Base-by-base conservation (phyloP, 2,888 invertebrate species). In the Esperia sulphurella region DNA sequence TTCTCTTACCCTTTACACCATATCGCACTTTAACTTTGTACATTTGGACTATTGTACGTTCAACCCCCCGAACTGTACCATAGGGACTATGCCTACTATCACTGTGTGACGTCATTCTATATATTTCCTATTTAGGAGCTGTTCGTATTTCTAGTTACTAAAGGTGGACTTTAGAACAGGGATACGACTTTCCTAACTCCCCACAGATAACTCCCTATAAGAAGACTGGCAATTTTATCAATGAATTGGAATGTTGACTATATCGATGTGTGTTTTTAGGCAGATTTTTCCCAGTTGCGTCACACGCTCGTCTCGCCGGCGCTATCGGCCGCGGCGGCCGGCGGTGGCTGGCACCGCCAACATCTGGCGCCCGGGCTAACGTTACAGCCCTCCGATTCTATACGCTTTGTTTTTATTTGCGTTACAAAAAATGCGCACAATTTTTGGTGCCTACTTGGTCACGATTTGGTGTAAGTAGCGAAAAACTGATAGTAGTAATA, bases 291-390 rank as follows among this genome's bases (percentile, higher is more conserved):
- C n/a, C 46, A 43, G 42, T 58, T 57, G 53, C 59, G 61, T 62
- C 58, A 59, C 52, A 44, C 45, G 45, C 53, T 45, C 47, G 46
- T 44, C 45, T 28, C 31, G 29, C 45, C 30, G 46, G 45, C 43
- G 65, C 59, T 71, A 71, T 58, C 35, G 52, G 28, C 35, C 49
- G 54, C 63, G 60, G 68, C 63, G 63, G 46, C 6, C 21, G 45
- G 46, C 57, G 59, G 54, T 61, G 65, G 65, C 53, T 53, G 53
- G 53, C 45, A 39, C 41, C 29, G 46, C 53, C 53, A 47, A 33
- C 53, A 41, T 53, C 51, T 53, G 53, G 49, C 37, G 35, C 41
- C 6, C 8, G 10, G 21, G 13, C 46, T 46, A 41, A 14, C 13
- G 35, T 46, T 46, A 41, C 46, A 21, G 39, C 8, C 39, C 39